These are phyloP conservation scores for Lithophane leautieri DNA, from an alignment of 2,888 invertebrate genomes.

Conservation along the genomic window DNA sequence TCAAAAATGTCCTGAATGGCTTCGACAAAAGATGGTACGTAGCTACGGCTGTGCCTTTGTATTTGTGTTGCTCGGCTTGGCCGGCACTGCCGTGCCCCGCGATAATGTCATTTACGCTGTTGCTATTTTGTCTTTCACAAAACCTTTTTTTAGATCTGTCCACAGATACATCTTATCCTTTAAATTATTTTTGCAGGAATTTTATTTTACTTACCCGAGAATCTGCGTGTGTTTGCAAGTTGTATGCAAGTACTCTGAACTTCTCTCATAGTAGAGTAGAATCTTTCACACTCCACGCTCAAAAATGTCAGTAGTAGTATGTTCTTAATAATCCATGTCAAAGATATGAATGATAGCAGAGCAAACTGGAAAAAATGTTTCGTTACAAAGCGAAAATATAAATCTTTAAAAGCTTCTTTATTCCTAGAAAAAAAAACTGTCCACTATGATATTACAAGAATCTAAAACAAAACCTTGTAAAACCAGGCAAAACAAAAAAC, in stretches of 20 bases:
- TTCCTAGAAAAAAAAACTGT: background rate
- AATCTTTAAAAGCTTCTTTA: background rate
- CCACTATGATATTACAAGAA: background rate
- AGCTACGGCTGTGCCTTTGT: too few species aligned
- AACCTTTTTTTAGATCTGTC: background rate
- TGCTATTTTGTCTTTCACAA: background rate
- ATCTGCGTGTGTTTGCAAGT: background rate
- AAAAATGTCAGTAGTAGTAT: background rate
- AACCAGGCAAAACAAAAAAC: background rate
- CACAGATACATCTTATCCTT: too few species aligned
- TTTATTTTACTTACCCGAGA: conserved; percentile 9
- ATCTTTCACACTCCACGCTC: conserved; percentile 19
- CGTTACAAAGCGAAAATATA: background rate
- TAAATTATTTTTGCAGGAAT: background rate
- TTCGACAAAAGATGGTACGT: too few species aligned
- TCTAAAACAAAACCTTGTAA: background rate
- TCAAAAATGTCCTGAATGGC: too few species aligned
- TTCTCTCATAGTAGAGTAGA: conserved; percentile 24
- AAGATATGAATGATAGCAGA: conserved; percentile 2
- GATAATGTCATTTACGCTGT: background rate
- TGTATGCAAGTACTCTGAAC: conserved; percentile 8
- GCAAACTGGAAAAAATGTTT: conserved; percentile 14
- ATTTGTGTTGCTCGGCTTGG: too few species aligned
- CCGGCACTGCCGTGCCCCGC: too few species aligned
- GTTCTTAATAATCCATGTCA: conserved; percentile 31